phyloP scores from a whole-genome alignment of 2,888 invertebrate genomes.

The Lampropteryx suffumata region DNA sequence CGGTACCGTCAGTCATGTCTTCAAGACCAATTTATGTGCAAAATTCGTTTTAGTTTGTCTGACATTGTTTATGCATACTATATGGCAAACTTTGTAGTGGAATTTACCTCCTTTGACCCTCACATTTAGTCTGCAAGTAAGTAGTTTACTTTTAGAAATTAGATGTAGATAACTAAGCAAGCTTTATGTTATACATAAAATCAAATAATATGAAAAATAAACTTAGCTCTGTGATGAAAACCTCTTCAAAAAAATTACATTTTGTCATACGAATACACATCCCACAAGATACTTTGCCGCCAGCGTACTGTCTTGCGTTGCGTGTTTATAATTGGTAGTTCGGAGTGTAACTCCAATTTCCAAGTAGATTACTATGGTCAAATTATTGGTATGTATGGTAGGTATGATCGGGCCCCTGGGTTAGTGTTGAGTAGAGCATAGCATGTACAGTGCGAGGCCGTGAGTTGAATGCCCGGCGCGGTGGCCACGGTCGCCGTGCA shows the following conservation, averaged over 20 bases:
- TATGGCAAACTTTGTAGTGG: slow-evolving; percentile 57
- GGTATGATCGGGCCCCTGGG: slow-evolving; percentile 22
- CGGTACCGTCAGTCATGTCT: slow-evolving; percentile 64
- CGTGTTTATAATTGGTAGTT: slow-evolving; percentile 31
- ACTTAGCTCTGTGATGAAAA: slow-evolving; percentile 12
- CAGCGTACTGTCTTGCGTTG: slow-evolving; percentile 26
- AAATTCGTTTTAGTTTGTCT: slow-evolving; percentile 58
- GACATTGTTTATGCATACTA: slow-evolving; percentile 60
- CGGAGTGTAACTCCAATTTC: slow-evolving; percentile 30
- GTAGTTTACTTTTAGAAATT: no score
- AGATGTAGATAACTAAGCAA: background rate
- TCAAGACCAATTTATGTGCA: slow-evolving; percentile 73
- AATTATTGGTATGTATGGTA: slow-evolving; percentile 17
- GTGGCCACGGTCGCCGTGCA: slow-evolving; percentile 55
- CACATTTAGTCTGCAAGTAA: slow-evolving; percentile 42
- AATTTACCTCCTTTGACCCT: slow-evolving; percentile 36
- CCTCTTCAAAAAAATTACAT: no score
- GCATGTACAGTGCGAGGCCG: slow-evolving; percentile 51
- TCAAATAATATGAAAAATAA: slow-evolving; percentile 12
- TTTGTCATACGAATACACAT: no score
- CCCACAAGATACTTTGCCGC: no score
- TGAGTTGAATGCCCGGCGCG: slow-evolving; percentile 75
- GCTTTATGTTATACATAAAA: background rate
- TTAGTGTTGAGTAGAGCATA: slow-evolving; percentile 38
- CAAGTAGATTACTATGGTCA: slow-evolving; percentile 29